Evolutionary conservation across 2,113 vertebrate species (phyloP).

Genomic region (Protobothrops flavoviridis): DNA sequence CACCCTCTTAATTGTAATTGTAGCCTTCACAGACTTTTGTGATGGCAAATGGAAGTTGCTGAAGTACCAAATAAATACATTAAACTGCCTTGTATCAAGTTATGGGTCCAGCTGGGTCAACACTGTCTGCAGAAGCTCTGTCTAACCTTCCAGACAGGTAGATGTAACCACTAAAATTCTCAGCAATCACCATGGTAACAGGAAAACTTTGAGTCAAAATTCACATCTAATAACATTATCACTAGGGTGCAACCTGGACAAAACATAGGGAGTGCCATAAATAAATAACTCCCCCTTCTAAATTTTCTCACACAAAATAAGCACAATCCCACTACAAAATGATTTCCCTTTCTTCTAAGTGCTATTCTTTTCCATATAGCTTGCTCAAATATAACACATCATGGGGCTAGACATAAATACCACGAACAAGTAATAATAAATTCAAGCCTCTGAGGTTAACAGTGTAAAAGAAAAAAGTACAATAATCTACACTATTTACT

Average conservation of each 20-base stretch:
- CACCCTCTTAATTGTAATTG: not conserved
- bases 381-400: not conserved
- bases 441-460: conserved; percentile 34
- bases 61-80: no score
- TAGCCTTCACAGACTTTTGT: not conserved
- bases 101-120: no score
- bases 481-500: conserved; percentile 6
- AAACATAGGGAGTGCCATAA: not conserved
- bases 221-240: not conserved
- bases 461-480: conserved; percentile 63
- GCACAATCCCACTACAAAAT: not conserved
- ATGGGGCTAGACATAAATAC: conserved; percentile 42
- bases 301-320: conserved; percentile 22
- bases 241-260: not conserved
- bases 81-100: not conserved
- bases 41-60: not conserved
- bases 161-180: not conserved
- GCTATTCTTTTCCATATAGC: not conserved
- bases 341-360: not conserved
- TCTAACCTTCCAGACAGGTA: not conserved
- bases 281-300: not conserved
- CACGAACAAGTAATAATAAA: conserved; percentile 8
- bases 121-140: not conserved
- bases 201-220: not conserved
- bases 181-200: not conserved